Evolutionary conservation across 2,888 invertebrate genomes (phyloP).

Genomic region (Sussaba pulchella): DNA sequence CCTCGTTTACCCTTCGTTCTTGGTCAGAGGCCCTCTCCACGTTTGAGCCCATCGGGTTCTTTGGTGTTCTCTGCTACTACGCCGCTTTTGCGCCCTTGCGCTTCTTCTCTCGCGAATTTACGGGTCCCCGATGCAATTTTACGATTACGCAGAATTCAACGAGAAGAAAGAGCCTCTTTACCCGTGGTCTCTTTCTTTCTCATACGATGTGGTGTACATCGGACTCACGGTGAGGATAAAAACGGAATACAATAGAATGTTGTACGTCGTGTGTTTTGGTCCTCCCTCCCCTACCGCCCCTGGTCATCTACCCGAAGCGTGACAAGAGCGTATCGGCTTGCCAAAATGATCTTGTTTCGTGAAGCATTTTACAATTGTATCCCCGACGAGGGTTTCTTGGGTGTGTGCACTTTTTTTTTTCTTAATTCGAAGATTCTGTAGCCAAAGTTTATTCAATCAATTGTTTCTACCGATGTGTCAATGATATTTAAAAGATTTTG

Average conservation of each 20-base stretch:
- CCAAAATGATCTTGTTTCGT: conserved; percentile 29
- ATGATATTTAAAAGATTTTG: background rate
- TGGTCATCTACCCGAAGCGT: conserved; percentile 20
- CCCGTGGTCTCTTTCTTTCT: conserved; percentile 20
- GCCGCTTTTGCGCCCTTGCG: conserved; percentile 8
- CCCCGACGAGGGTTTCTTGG: background rate
- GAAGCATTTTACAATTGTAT: conserved; percentile 32
- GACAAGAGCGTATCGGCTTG: conserved; percentile 53
- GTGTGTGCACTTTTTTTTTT: background rate
- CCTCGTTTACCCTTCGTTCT: conserved; percentile 15
- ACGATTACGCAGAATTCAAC: conserved; percentile 68
- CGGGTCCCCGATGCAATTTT: conserved; percentile 67
- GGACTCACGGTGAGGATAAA: conserved; percentile 17
- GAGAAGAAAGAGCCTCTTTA: conserved; percentile 54
- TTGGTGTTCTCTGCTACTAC: conserved; percentile 41
- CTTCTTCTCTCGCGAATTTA: conserved; percentile 63
- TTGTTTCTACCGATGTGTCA: background rate
- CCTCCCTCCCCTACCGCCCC: background rate
- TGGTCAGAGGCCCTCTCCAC: conserved; percentile 54
- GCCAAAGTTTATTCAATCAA: background rate
- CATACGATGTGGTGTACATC: conserved; percentile 24
- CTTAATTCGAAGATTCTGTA: background rate
- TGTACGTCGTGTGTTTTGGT: conserved; percentile 25
- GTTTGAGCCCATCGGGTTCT: conserved; percentile 62
- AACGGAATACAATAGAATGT: conserved; percentile 61